These are phyloP conservation scores for Xerus rutilus DNA, from an alignment of 2,797 vertebrate species.

Conservation along the genomic window DNA sequence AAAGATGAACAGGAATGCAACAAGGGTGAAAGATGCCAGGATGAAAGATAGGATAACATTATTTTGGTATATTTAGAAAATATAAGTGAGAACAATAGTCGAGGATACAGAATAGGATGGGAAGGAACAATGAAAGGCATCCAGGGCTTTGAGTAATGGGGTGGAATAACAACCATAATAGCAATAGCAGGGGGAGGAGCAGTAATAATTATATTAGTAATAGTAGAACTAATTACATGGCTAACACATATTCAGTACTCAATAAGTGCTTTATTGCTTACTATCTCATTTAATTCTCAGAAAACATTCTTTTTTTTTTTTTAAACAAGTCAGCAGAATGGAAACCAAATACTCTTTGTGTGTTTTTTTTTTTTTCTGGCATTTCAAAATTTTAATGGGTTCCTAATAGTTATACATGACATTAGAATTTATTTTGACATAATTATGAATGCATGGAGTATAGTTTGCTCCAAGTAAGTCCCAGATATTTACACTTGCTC, in stretches of 20 bases:
- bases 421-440: too few relatives aligned
- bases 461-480: too few relatives aligned
- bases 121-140: background rate
- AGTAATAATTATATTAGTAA: background rate
- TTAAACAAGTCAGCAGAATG: too few relatives aligned
- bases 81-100: background rate
- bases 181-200: background rate
- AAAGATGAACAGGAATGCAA: slow-evolving; percentile 30
- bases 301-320: background rate
- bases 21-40: background rate
- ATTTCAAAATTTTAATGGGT: too few relatives aligned
- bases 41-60: background rate
- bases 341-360: too few relatives aligned
- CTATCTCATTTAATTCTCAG: background rate
- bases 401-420: too few relatives aligned
- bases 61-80: slow-evolving; percentile 6
- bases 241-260: background rate
- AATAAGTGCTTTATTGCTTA: background rate
- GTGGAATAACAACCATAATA: background rate
- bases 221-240: background rate
- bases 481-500: too few relatives aligned
- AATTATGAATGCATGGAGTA: too few relatives aligned
- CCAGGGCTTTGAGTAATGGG: background rate
- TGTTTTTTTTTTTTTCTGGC: too few relatives aligned
- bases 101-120: background rate